Evolutionary conservation across 2,888 invertebrate species (phyloP).

Genomic region (Idaea dimidiata): DNA sequence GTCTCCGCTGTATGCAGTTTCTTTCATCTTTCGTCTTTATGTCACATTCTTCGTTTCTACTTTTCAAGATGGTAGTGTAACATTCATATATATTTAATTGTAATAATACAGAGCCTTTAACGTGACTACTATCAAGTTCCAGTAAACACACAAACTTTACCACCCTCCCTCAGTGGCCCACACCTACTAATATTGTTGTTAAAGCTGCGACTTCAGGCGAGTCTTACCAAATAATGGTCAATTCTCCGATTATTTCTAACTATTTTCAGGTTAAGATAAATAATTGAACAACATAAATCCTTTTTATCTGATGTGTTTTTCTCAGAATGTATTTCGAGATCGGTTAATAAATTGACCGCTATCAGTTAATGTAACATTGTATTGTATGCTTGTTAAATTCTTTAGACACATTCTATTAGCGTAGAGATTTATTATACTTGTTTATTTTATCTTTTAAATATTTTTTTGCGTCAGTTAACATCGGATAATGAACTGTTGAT

Average conservation of each 20-base stretch:
- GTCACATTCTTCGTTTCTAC: too few species aligned
- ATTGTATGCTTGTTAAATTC: slow-evolving; percentile 5
- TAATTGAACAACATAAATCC: neutral
- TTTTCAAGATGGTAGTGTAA: too few species aligned
- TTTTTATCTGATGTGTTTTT: neutral
- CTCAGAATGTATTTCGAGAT: neutral
- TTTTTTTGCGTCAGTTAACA: neutral
- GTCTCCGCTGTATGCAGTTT: too few species aligned
- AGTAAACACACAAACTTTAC: too few species aligned
- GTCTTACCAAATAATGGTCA: neutral
- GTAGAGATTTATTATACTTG: neutral
- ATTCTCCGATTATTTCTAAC: neutral
- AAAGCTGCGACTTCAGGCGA: too few species aligned
- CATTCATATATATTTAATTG: too few species aligned
- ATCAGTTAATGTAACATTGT: neutral
- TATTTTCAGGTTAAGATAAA: neutral
- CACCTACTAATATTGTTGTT: too few species aligned
- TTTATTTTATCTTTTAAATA: neutral
- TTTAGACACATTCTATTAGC: neutral
- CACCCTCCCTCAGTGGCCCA: too few species aligned
- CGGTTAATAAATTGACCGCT: neutral
- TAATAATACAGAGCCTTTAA: too few species aligned
- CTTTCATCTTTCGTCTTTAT: too few species aligned
- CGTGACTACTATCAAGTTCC: too few species aligned
- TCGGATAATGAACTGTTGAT: neutral